phyloP scores from a whole-genome alignment of 23 tunicate genomes.

The Diplosoma virens region DNA sequence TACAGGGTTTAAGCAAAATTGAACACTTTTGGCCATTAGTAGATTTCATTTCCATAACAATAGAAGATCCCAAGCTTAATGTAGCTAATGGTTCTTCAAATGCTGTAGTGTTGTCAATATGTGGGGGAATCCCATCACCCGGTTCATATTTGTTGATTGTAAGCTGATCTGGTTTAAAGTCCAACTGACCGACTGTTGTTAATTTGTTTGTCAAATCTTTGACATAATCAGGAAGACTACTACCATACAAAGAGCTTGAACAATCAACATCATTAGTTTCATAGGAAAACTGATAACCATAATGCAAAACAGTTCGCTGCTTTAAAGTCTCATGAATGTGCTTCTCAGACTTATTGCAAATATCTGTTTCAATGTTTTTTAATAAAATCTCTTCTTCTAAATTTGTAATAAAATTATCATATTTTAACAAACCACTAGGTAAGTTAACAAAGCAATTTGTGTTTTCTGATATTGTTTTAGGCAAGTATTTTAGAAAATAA shows the following conservation, averaged over 20 bases:
- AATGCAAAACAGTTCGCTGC: constrained; percentile 75
- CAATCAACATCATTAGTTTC: constrained; percentile 76
- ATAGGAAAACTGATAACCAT: constrained; percentile 88
- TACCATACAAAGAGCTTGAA: constrained; percentile 21
- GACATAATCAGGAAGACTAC: constrained; percentile 29
- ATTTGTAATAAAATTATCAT: constrained; percentile 64
- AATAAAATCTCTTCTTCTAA: constrained; percentile 50
- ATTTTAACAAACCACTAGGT: constrained; percentile 44
- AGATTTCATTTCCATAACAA: constrained; percentile 64
- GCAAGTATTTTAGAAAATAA: not conserved
- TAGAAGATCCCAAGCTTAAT: constrained; percentile 59
- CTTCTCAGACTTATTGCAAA: not conserved
- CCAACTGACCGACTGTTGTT: not conserved
- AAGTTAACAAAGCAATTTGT: not conserved
- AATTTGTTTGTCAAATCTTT: constrained; percentile 24
- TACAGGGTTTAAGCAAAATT: constrained; percentile 58
- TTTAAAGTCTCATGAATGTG: constrained; percentile 42
- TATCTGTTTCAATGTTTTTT: constrained; percentile 36
- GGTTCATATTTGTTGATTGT: constrained; percentile 91
- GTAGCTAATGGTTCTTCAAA: constrained; percentile 61
- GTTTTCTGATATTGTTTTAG: not conserved
- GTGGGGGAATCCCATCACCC: constrained; percentile 97
- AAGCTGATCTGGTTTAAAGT: constrained; percentile 64
- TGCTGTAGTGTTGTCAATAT: constrained; percentile 83
- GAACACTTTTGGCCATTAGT: constrained; percentile 5